phyloP scores from a whole-genome alignment of 2,113 vertebrate species.

The Actinemys pallida region DNA sequence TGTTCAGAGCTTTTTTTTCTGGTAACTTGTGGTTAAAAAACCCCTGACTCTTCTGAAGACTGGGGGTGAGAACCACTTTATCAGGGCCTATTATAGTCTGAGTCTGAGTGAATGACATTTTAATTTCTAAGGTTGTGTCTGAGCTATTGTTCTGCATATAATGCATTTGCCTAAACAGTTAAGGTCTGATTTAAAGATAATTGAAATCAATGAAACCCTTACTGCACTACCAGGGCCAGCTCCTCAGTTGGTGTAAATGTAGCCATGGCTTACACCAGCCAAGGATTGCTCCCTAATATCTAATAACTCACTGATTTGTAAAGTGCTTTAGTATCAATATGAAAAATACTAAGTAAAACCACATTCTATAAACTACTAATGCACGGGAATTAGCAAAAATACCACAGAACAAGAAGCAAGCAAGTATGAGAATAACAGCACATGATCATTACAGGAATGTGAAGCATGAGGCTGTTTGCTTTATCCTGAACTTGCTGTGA shows the following conservation, averaged over 20 bases:
- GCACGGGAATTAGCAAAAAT: neutral
- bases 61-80: neutral
- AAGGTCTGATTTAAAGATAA: neutral
- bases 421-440: neutral
- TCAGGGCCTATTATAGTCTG: neutral
- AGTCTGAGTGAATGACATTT: neutral
- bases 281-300: neutral
- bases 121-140: neutral
- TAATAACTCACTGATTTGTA: neutral
- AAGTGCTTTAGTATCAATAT: neutral
- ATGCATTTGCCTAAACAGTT: neutral
- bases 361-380: neutral
- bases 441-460: neutral
- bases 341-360: neutral
- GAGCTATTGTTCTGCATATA: neutral
- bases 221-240: neutral
- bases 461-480: neutral
- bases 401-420: neutral
- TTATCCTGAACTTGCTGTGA: accelerated
- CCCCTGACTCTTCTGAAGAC: neutral
- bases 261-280: accelerated
- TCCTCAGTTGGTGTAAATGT: neutral
- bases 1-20: neutral
- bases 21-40: neutral
- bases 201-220: neutral